Percentiles rank a stretch among this genome's conserved stretches.
phyloP scores from a whole-genome alignment of 1,140 invertebrate species.

The Heliconius melpomene region DNA sequence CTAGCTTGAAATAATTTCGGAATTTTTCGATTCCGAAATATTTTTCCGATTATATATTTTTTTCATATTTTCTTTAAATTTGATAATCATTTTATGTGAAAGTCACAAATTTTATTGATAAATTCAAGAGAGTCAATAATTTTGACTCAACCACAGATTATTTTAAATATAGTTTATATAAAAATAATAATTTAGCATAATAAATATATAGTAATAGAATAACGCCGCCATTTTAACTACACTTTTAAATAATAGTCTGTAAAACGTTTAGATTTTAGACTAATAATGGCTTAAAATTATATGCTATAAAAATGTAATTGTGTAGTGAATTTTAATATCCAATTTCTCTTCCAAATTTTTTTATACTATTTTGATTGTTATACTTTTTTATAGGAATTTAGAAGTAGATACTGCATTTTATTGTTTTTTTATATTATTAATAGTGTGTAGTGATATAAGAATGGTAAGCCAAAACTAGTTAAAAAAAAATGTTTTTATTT shows the following conservation, averaged over 20 bases:
- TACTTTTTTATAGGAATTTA: not conserved
- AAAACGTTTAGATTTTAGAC: not conserved
- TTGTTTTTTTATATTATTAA: not conserved
- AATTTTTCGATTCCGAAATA: not conserved
- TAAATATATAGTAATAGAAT: not conserved
- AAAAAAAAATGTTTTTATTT: not conserved
- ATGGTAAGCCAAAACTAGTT: not conserved
- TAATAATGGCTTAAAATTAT: not conserved
- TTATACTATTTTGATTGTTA: not conserved
- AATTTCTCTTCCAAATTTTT: not conserved
- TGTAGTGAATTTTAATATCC: constrained; percentile 2
- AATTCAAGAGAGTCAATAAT: not conserved
- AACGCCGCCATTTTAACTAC: not conserved
- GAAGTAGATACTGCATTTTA: not conserved
- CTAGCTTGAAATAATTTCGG: not conserved
- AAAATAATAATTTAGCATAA: not conserved
- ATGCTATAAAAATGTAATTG: not conserved
- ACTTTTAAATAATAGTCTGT: not conserved
- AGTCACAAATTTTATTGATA: not conserved
- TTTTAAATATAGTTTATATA: not conserved
- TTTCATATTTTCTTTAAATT: not conserved
- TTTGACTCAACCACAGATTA: not conserved
- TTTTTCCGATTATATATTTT: too few relatives aligned
- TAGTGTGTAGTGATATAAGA: not conserved
- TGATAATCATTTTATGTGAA: not conserved